Evolutionary conservation across 2,113 vertebrate species (phyloP).

Genomic region (Eretmochelys imbricata): DNA sequence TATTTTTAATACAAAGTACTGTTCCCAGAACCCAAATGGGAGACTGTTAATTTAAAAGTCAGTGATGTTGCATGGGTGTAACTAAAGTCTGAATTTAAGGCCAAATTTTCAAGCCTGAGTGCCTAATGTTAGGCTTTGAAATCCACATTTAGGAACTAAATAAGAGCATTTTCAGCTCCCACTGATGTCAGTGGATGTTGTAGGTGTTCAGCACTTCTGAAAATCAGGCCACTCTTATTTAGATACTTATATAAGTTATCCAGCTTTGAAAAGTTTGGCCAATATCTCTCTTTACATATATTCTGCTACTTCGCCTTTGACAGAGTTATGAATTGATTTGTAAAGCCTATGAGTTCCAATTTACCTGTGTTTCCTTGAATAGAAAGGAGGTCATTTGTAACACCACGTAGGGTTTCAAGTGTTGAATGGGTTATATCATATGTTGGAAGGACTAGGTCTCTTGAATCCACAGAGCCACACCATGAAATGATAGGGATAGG

Average conservation of each 20-base stretch:
- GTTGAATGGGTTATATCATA: constrained; percentile 94
- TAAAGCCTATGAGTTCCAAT: not conserved
- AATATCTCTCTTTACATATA: not conserved
- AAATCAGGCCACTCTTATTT: not conserved
- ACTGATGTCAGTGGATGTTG: not conserved
- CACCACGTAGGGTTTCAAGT: constrained; percentile 90
- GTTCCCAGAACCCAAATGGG: not conserved
- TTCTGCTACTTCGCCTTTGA: not conserved
- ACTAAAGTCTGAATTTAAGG: not conserved
- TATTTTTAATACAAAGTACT: not conserved
- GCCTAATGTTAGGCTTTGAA: not conserved
- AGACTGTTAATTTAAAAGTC: not conserved
- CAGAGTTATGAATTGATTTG: not conserved
- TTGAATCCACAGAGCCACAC: constrained; percentile 91
- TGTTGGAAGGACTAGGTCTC: constrained; percentile 90
- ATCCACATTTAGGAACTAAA: not conserved
- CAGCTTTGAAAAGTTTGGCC: not conserved
- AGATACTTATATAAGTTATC: not conserved
- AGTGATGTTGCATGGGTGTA: not conserved
- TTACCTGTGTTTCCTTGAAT: constrained; percentile 95
- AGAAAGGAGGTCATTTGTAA: constrained; percentile 94
- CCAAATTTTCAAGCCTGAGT: not conserved
- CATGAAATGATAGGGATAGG: constrained; percentile 91
- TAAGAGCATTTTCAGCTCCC: not conserved
- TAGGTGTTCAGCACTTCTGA: not conserved